Evolutionary conservation across 92 coral and sea anemone species (phyloP).

Genomic region (Meandrina meandrites): DNA sequence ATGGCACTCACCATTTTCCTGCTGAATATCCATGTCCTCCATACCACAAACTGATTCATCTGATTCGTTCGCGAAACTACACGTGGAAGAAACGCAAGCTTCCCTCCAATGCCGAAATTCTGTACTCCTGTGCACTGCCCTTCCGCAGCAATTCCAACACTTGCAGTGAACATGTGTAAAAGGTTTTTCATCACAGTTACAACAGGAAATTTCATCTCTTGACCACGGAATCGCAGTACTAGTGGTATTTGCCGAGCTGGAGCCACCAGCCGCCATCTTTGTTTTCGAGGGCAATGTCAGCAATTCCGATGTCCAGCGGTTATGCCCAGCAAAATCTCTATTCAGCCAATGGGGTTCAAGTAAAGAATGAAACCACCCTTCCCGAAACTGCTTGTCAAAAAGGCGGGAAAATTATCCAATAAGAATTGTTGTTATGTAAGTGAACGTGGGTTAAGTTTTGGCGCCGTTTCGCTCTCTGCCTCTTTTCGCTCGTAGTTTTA

Average conservation of each 20-base stretch:
- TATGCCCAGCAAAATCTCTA: too few species aligned
- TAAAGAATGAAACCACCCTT: too few species aligned
- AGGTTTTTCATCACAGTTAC: constrained; percentile 53
- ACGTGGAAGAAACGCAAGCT: constrained; percentile 25
- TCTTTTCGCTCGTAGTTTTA: background rate
- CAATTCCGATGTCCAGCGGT: too few species aligned
- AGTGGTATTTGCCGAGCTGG: too few species aligned
- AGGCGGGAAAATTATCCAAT: too few species aligned
- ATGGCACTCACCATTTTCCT: constrained; percentile 9
- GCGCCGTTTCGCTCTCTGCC: too few species aligned
- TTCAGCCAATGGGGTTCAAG: too few species aligned
- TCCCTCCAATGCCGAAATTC: constrained; percentile 64
- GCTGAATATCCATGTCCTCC: constrained; percentile 13
- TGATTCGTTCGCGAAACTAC: constrained; percentile 11
- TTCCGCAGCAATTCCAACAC: constrained; percentile 48
- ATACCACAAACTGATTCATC: constrained; percentile 21
- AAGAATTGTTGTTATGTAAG: too few species aligned
- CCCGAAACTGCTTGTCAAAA: too few species aligned
- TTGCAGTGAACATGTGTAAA: constrained; percentile 55
- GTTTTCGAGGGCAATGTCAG: background rate
- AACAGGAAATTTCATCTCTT: constrained; percentile 49
- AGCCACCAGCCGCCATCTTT: background rate
- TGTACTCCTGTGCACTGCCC: constrained; percentile 44
- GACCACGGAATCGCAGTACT: constrained; percentile 35
- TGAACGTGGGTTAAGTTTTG: too few species aligned